Conservation (phyloP, 2,113 vertebrate species). For the Nesoenas mayeri region DNA sequence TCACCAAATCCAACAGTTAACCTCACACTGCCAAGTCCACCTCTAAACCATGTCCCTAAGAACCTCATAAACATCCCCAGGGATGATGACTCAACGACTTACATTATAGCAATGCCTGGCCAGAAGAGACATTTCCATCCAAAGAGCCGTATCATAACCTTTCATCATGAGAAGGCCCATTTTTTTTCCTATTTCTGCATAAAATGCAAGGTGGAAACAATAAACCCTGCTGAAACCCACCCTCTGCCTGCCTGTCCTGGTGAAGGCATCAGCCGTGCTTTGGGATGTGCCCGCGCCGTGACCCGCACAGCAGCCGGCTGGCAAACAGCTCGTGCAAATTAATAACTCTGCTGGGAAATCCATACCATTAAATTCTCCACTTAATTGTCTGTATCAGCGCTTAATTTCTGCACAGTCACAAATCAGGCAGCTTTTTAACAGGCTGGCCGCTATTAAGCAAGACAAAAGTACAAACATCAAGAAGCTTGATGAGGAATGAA, state of each 20-base stretch:
- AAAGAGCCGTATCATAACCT: rapidly evolving
- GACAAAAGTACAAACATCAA: not conserved
- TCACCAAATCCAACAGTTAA: too few species aligned
- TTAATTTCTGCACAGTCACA: not conserved
- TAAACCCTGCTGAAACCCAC: not conserved
- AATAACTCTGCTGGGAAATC: slow-evolving; percentile 42
- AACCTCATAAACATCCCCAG: too few species aligned
- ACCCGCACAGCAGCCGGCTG: rapidly evolving
- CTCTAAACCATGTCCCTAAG: too few species aligned
- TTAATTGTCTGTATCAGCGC: slow-evolving; percentile 3
- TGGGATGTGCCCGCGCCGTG: rapidly evolving
- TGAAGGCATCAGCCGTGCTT: rapidly evolving
- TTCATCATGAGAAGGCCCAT: not conserved
- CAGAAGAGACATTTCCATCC: not conserved
- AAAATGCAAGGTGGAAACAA: not conserved
- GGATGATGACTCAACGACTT: too few species aligned
- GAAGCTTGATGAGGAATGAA: not conserved
- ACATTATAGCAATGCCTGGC: not conserved
- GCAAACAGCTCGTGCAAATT: not conserved
- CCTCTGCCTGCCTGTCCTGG: not conserved
- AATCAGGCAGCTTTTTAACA: not conserved
- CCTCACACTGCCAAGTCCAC: too few species aligned
- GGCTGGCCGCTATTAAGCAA: not conserved
- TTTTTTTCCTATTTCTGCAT: not conserved
- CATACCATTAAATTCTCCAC: not conserved